phyloP scores from a whole-genome alignment of 2,113 vertebrate genomes.

The Leptodactylus fuscus region DNA sequence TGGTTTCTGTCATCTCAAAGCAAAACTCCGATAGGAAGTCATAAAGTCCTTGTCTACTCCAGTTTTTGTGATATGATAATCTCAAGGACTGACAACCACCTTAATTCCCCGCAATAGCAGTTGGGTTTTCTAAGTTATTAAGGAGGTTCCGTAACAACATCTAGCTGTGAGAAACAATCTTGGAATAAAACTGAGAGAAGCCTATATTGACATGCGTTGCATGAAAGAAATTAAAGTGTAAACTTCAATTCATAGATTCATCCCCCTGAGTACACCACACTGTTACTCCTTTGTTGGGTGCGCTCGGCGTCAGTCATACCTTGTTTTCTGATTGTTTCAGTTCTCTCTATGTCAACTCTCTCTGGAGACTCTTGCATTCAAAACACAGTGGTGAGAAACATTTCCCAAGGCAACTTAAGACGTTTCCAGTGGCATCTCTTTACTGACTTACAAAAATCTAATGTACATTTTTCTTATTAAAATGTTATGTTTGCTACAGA shows the following conservation, averaged over 20 bases:
- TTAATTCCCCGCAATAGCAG: neutral
- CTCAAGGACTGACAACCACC: neutral
- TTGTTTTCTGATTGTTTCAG: constrained; percentile 66
- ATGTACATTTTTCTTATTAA: constrained; percentile 31
- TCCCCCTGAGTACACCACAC: constrained; percentile 64
- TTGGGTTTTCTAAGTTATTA: neutral
- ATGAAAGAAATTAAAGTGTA: constrained; percentile 44
- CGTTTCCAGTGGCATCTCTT: constrained; percentile 24
- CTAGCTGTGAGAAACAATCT: neutral
- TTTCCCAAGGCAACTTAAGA: constrained; percentile 58
- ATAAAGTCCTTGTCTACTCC: neutral
- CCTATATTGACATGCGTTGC: constrained; percentile 28
- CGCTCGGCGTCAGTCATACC: constrained; percentile 62
- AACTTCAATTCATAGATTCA: constrained; percentile 54
- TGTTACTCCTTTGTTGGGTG: constrained; percentile 71
- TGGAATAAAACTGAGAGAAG: neutral
- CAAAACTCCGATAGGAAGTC: neutral
- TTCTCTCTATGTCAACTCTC: constrained; percentile 70
- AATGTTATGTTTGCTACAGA: constrained; percentile 24
- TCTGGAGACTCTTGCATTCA: constrained; percentile 69
- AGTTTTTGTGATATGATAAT: neutral
- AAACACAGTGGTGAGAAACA: constrained; percentile 63
- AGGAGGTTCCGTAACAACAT: neutral
- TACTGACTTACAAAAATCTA: constrained; percentile 14
- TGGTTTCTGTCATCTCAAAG: neutral